phyloP scores from a whole-genome alignment of 1,140 invertebrate species.

The Drosophila rufa region DNA sequence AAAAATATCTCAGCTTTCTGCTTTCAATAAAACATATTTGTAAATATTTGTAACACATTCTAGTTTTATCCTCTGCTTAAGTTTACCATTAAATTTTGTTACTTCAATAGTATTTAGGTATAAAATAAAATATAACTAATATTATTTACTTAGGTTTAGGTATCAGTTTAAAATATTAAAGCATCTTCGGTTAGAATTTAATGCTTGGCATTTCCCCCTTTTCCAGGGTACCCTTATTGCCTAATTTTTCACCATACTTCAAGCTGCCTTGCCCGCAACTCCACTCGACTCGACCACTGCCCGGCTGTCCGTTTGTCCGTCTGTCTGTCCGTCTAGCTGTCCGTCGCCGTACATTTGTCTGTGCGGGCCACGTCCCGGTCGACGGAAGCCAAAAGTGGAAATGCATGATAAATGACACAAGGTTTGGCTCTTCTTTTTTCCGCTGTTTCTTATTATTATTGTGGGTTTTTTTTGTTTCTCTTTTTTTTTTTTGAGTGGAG shows the following conservation, averaged over 20 bases:
- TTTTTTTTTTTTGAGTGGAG: conserved; percentile 2
- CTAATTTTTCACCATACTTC: conserved; percentile 28
- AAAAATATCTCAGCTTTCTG: too few species aligned
- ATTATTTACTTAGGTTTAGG: too few species aligned
- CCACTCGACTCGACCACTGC: conserved; percentile 29
- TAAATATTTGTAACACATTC: too few species aligned
- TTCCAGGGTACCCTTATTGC: conserved; percentile 16
- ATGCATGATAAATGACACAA: conserved; percentile 83
- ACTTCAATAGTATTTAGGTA: too few species aligned
- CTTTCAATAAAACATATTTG: too few species aligned
- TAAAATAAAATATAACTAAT: too few species aligned
- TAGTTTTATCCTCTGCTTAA: too few species aligned
- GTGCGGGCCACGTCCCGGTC: conserved; percentile 70
- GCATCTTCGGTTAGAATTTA: too few species aligned
- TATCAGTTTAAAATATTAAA: too few species aligned
- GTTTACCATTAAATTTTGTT: too few species aligned
- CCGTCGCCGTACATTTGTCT: conserved; percentile 67
- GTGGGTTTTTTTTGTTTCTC: conserved; percentile 15
- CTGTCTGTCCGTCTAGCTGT: conserved; percentile 25
- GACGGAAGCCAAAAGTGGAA: conserved; percentile 83
- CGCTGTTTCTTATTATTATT: conserved; percentile 8
- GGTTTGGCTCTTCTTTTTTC: conserved; percentile 59
- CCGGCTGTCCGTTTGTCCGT: neutral
- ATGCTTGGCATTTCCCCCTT: too few species aligned
- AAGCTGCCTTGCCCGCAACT: conserved; percentile 35